These are phyloP conservation scores for Sycobia sp. DNA, from an alignment of 1,140 invertebrate species.

Conservation along the genomic window DNA sequence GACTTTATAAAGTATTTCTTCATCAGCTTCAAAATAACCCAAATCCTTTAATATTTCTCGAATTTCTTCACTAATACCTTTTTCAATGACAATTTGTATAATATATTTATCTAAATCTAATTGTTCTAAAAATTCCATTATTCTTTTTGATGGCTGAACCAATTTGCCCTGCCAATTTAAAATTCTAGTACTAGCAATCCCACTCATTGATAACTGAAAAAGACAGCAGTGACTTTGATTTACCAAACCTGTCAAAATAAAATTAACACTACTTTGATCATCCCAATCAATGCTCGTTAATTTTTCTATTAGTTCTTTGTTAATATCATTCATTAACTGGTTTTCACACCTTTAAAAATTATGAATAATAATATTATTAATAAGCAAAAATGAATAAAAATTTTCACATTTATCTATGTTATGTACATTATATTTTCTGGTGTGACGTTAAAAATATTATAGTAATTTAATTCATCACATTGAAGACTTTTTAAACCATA, in stretches of 20 bases:
- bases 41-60: constrained; percentile 34
- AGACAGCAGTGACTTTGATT: constrained; percentile 29
- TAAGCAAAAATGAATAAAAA: not conserved
- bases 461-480: constrained; percentile 31
- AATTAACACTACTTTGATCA: constrained; percentile 28
- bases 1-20: too few relatives aligned
- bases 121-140: constrained; percentile 33
- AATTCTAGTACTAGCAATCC: constrained; percentile 38
- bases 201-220: constrained; percentile 31
- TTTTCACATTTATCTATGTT: not conserved
- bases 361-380: not conserved
- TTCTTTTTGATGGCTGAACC: constrained; percentile 6
- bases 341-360: not conserved
- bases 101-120: constrained; percentile 33
- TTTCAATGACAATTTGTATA: constrained; percentile 29
- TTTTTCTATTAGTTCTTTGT: constrained; percentile 34
- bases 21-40: too few relatives aligned
- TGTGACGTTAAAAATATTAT: constrained; percentile 27
- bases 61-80: constrained; percentile 9
- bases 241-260: constrained; percentile 34
- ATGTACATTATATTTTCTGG: constrained; percentile 6
- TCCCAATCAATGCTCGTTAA: constrained; percentile 28
- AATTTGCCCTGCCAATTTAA: constrained; percentile 34
- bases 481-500: constrained; percentile 35
- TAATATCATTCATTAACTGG: constrained; percentile 8